Evolutionary conservation across 2,888 invertebrate genomes (phyloP).

Genomic region (Lysandra bellargus): DNA sequence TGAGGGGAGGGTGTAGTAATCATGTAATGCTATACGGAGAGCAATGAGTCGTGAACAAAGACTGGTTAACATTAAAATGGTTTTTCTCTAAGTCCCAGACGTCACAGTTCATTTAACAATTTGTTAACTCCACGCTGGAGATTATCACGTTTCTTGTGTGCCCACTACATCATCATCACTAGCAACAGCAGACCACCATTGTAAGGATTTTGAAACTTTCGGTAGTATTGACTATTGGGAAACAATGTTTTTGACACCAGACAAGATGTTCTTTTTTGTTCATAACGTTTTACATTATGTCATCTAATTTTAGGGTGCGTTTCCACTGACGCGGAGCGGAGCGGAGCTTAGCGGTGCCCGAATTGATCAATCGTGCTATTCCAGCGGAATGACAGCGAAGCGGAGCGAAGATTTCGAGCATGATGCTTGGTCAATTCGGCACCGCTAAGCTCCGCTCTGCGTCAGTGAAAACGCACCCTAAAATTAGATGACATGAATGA

Average conservation of each 20-base stretch:
- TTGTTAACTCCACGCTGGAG: slow-evolving; percentile 33
- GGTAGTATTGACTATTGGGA: not conserved
- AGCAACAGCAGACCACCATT: not conserved
- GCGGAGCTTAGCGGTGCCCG: too few species aligned
- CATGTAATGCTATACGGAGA: slow-evolving; percentile 33
- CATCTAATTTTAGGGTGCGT: too few species aligned
- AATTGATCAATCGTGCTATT: too few species aligned
- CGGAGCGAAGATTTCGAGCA: too few species aligned
- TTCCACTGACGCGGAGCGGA: too few species aligned
- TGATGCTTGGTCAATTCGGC: too few species aligned
- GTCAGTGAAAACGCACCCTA: too few species aligned
- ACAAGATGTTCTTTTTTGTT: too few species aligned
- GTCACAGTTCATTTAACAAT: slow-evolving; percentile 38
- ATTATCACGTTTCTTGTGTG: slow-evolving; percentile 18
- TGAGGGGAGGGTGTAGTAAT: not conserved
- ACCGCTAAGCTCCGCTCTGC: too few species aligned
- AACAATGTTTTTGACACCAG: not conserved
- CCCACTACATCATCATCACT: not conserved
- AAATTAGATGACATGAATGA: too few species aligned
- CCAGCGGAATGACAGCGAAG: too few species aligned
- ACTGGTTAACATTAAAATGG: slow-evolving; percentile 41
- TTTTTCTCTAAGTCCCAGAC: slow-evolving; percentile 37
- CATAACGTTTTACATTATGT: too few species aligned
- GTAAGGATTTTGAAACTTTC: not conserved
- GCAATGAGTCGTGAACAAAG: slow-evolving; percentile 42